Evolutionary conservation across 1,140 invertebrate species (phyloP).

Genomic region (Papilio polytes): DNA sequence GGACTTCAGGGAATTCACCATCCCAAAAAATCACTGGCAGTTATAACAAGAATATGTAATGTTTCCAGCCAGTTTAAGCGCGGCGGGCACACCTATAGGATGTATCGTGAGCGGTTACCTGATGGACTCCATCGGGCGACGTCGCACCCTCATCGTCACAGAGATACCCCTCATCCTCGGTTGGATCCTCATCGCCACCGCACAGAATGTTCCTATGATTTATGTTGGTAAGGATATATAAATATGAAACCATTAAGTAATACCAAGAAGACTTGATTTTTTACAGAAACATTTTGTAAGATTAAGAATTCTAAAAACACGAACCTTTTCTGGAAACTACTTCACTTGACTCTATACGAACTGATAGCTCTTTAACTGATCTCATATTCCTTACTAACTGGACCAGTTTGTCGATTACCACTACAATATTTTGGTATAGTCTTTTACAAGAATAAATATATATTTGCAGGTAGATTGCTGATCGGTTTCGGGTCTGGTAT

Average conservation of each 20-base stretch:
- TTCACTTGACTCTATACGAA: too few species aligned
- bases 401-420: too few species aligned
- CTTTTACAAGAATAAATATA: neutral
- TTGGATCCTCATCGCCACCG: conserved; percentile 87
- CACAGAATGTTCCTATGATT: conserved; percentile 85
- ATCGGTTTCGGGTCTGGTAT: conserved; percentile 88
- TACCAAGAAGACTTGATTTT: too few species aligned
- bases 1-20: too few species aligned
- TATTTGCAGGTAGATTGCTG: conserved; percentile 81
- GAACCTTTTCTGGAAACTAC: too few species aligned
- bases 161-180: conserved; percentile 88
- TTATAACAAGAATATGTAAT: neutral
- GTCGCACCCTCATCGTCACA: conserved; percentile 87
- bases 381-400: too few species aligned
- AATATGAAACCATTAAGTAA: neutral
- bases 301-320: too few species aligned
- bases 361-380: too few species aligned
- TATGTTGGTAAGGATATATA: conserved; percentile 82
- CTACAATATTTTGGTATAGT: too few species aligned
- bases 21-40: too few species aligned
- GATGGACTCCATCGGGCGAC: conserved; percentile 88
- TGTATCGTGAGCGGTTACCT: conserved; percentile 89
- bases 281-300: too few species aligned
- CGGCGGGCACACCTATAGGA: conserved; percentile 89
- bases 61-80: conserved; percentile 88